Conservation (phyloP, 1,140 invertebrate species). For the Lordiphosa collinella region DNA sequence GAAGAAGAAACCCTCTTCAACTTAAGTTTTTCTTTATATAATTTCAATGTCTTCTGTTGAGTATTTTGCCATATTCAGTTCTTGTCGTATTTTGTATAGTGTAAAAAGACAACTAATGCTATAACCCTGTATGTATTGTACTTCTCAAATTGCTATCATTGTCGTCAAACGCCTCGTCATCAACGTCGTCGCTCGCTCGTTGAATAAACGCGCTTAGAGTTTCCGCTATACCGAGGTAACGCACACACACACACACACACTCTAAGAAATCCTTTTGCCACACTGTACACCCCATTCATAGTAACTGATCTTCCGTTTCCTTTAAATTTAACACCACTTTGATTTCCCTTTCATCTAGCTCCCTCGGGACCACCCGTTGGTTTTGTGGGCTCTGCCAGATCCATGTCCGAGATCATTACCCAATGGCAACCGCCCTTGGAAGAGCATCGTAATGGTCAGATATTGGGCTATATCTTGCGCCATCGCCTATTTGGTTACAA, state of each 20-base stretch:
- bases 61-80: too few species aligned
- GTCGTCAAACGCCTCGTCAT: conserved; percentile 44
- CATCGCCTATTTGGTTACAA: conserved; percentile 95
- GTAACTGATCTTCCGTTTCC: neutral
- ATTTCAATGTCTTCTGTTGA: too few species aligned
- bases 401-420: conserved; percentile 96
- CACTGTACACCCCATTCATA: neutral
- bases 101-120: conserved; percentile 61
- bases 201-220: conserved; percentile 63
- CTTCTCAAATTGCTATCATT: conserved; percentile 63
- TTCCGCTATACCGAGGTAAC: conserved; percentile 79
- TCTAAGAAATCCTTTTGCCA: neutral
- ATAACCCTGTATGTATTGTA: conserved; percentile 63
- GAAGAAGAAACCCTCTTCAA: too few species aligned
- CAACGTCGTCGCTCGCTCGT: conserved; percentile 49
- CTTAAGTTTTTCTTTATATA: too few species aligned
- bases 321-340: neutral
- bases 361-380: conserved; percentile 93
- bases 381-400: conserved; percentile 94
- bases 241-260: conserved; percentile 12
- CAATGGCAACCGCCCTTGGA: conserved; percentile 97
- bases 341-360: conserved; percentile 81
- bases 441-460: conserved; percentile 96
- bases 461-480: conserved; percentile 94
- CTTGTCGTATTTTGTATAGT: conserved; percentile 21